These are phyloP conservation scores for Laterallus jamaicensis DNA, from an alignment of 2,113 vertebrate genomes.

Conservation along the genomic window DNA sequence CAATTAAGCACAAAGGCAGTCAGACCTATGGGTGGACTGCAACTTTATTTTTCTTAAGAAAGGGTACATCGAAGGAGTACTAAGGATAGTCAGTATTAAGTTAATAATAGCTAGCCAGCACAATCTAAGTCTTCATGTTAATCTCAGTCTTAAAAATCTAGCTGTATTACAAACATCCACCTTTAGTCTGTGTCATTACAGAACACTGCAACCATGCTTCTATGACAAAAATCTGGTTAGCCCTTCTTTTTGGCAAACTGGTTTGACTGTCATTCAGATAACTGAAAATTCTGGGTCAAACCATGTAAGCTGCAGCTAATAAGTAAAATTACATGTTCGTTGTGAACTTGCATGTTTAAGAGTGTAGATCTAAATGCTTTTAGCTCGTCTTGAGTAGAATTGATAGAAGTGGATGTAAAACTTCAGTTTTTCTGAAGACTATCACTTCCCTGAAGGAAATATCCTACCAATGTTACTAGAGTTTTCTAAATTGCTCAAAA, in stretches of 20 bases:
- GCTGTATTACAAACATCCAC: neutral
- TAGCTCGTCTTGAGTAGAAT: neutral
- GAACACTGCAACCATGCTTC: neutral
- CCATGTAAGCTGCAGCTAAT: neutral
- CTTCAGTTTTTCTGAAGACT: neutral
- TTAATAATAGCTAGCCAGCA: neutral
- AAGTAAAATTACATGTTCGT: neutral
- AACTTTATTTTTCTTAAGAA: neutral
- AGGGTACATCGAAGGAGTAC: neutral
- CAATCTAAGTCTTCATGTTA: neutral
- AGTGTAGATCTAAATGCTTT: rapidly evolving
- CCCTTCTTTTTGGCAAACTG: neutral
- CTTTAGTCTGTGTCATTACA: neutral
- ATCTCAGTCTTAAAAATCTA: neutral
- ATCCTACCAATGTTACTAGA: neutral
- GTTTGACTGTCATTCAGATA: neutral
- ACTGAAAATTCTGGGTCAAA: neutral
- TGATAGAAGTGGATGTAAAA: neutral
- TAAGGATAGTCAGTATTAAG: neutral
- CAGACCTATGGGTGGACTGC: neutral
- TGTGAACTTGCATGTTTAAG: neutral
- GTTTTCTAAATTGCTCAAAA: neutral
- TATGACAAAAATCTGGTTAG: neutral
- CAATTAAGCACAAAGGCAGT: neutral
- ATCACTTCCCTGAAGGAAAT: neutral